Percentiles rank a stretch among this genome's conserved stretches.
These are phyloP conservation scores for Centrocercus urophasianus DNA, from an alignment of 2,113 vertebrate species.

Conservation along the genomic window DNA sequence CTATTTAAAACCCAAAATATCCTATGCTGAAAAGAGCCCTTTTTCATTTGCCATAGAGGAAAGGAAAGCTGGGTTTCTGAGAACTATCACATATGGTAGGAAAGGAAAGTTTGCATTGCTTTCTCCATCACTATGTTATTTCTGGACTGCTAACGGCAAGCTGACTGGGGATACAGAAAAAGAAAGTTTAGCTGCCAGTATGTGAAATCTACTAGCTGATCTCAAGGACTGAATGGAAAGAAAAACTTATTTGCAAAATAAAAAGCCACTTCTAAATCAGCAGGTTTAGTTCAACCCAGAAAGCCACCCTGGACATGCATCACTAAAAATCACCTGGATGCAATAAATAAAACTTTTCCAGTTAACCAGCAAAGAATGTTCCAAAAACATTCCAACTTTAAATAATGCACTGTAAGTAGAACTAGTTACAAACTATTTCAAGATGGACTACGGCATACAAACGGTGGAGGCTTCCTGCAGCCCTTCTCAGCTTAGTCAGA, in stretches of 20 bases:
- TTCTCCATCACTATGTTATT: slow-evolving; percentile 11
- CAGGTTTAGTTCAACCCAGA: not conserved
- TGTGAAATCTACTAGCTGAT: not conserved
- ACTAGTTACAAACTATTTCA: not conserved
- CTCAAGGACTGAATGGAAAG: slow-evolving; percentile 17
- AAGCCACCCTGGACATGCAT: not conserved
- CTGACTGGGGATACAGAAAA: not conserved
- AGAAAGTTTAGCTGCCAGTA: too few relatives aligned
- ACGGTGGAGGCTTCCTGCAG: not conserved
- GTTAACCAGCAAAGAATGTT: not conserved
- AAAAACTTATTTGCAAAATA: slow-evolving; percentile 28
- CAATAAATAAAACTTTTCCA: not conserved
- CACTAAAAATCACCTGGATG: not conserved
- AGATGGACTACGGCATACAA: not conserved
- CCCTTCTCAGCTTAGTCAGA: not conserved
- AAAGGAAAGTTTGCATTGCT: not conserved
- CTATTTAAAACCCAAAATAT: not conserved
- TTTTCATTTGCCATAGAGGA: not conserved
- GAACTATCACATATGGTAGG: slow-evolving; percentile 28
- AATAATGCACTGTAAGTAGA: not conserved
- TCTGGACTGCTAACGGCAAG: not conserved
- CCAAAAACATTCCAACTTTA: not conserved
- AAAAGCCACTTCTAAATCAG: slow-evolving; percentile 22
- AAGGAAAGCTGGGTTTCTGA: slow-evolving; percentile 4
- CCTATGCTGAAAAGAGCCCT: not conserved